Base-by-base conservation (phyloP, 2,797 vertebrate species). In the Mionectes olivaceus region DNA sequence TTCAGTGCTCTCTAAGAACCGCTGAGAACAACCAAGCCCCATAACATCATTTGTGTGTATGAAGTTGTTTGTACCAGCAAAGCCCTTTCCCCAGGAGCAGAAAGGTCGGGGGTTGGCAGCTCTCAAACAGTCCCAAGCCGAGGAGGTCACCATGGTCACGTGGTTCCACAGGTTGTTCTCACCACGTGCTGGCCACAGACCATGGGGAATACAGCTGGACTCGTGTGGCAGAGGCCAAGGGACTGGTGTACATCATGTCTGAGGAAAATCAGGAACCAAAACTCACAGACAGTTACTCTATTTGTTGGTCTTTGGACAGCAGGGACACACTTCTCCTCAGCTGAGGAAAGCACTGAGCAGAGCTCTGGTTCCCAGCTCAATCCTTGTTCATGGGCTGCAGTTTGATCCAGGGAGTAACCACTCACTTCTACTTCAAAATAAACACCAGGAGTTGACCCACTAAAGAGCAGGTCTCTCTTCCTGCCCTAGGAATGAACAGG, bases 221-320 rank as follows among this genome's bases (percentile, higher is more conserved):
- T 32, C 2, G 1, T 5, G 8, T 3, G 6, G 64, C 53, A 79
- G 18, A 13, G 79, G 43, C 55, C 41, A 23, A 71, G n/a, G 2
- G 47, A 69, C 10, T 1, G 69, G 53, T 3, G 8, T 3, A 35
- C 0, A 0, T 32, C 23, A 1, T 1, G 4, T 11, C 60, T 16
- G 19, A 41, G 60, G 41, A 60, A 75, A 93, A 89, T 6, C 18
- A 37, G 70, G 81, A 96, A 90, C 41, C 52, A 47, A 73, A 86
- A 67, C 47, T 83, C n/a, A 50, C 13, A 71, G 76, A 23, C 11
- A 60, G 37, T 41, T 13, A 55, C 37, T 67, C 41, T 46, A 5
- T 69, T 46, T 37, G 9, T 23, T 32, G 33, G 12, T 33, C 49
- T 32, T 70, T n/a, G 46, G 67, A 25, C 37, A 57, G 14, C 56